Base-by-base conservation (phyloP, 2,888 invertebrate species). In the Ephialtes manifestator region DNA sequence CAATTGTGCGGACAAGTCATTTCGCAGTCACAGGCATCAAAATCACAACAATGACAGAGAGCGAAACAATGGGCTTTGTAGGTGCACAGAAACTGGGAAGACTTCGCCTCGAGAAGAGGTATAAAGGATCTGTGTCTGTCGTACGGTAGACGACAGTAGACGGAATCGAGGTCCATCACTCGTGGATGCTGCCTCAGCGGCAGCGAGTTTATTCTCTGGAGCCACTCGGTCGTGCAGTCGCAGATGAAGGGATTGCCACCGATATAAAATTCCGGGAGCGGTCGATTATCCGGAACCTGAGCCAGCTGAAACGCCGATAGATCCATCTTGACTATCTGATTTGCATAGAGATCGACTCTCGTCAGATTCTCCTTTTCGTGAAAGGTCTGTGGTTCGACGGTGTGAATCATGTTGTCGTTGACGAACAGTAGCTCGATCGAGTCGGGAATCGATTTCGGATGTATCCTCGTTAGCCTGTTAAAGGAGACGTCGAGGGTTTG, bases 21-120 rank as follows among this genome's bases (percentile, higher is more conserved):
- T 95, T 98, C 98, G 95, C 99, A 99, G 95, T 99, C 99, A 95
- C 99, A 99, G 75, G 98, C 98, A 94, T 98, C 98, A 94, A 98
- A 99, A 94, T 98, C 98, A 95, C 99, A 99, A 95, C 99, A 99
- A 93, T 98, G 98, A 93, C 99, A 99, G 87, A 98, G 95, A 15
- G 98, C 97, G 94, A 98, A 98, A 95, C 99, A 99, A 94, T 98
- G 98, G 55, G 97, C 97, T 94, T 97, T 97, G 95, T 99, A 99
- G 86, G 97, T 96, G 95, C 98, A 99, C 90, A 98, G 95, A 94
- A 99, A 98, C 94, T 98, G 98, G 75, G 97, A 97, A 0, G 98
- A 96, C 93, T 97, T 97, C 46, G 97, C 98, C 92, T 98, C 97
- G 31, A 98, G 96, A 83, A 98, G 95, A n/a, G 98, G 97, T 87